Evolutionary conservation across 2,888 invertebrate species (phyloP).

Genomic region (Rhaphigaster nebulosa): DNA sequence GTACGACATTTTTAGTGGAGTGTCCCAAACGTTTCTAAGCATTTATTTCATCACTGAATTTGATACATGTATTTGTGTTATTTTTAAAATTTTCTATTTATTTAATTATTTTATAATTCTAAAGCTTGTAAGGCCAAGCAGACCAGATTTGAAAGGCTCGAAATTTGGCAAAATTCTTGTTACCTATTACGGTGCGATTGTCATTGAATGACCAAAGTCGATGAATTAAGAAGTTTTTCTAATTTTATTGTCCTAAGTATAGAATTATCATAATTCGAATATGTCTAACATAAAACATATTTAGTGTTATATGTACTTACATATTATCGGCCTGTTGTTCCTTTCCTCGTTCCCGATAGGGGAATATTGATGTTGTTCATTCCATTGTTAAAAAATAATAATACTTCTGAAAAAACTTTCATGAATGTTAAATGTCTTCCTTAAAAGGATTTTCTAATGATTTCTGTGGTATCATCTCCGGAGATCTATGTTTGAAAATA

Average conservation of each 20-base stretch:
- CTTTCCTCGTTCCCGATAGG: neutral
- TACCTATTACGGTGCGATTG: neutral
- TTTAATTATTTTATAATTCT: neutral
- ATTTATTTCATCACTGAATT: neutral
- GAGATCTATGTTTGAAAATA: conserved; percentile 1
- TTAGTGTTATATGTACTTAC: conserved; percentile 13
- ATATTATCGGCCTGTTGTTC: conserved; percentile 17
- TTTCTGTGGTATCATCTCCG: neutral
- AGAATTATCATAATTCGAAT: neutral
- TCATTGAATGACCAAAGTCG: neutral
- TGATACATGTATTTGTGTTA: neutral
- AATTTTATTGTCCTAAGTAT: neutral
- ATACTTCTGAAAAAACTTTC: neutral
- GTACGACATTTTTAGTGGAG: neutral
- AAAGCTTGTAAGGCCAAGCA: neutral
- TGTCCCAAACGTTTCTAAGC: neutral
- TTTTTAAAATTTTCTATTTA: neutral
- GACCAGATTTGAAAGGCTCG: neutral
- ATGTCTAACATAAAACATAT: neutral
- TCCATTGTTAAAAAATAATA: neutral
- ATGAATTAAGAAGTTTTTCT: neutral
- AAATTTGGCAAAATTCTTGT: neutral
- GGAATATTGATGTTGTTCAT: conserved; percentile 37
- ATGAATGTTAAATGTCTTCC: neutral
- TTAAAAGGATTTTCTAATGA: neutral